These are phyloP conservation scores for Corythornis vintsioides DNA, from an alignment of 2,113 vertebrate genomes.

Conservation along the genomic window DNA sequence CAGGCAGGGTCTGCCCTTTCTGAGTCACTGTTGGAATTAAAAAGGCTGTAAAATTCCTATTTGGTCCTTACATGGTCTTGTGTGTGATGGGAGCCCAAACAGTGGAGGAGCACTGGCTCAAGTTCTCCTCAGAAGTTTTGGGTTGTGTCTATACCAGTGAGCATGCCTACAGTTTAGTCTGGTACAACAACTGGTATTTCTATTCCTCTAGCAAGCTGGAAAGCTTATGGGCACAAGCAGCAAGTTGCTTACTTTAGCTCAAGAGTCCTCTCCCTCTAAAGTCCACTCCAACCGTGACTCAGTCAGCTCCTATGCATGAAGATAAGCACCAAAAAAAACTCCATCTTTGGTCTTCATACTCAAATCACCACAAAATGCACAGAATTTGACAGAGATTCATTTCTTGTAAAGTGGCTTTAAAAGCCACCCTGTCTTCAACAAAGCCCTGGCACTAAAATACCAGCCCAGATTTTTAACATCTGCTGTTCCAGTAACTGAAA, in stretches of 20 bases:
- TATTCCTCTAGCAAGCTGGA: background rate
- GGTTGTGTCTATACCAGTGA: background rate
- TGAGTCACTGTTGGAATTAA: background rate
- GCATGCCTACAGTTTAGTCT: background rate
- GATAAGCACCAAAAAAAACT: background rate
- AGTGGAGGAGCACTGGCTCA: background rate
- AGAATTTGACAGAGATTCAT: background rate
- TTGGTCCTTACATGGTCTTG: background rate
- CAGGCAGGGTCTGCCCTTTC: background rate
- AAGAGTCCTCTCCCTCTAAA: background rate
- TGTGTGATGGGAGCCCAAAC: background rate
- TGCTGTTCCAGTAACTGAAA: background rate
- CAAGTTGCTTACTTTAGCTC: background rate
- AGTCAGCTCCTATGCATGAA: background rate
- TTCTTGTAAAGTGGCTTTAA: background rate
- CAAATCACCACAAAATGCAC: background rate
- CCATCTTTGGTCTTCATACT: conserved; percentile 7
- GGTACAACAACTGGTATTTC: background rate
- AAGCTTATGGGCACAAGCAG: background rate
- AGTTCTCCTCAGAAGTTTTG: background rate
- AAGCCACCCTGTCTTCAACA: background rate
- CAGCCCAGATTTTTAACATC: background rate
- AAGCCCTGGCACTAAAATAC: background rate
- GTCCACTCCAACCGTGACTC: background rate
- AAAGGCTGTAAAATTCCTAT: background rate